Percentiles rank a stretch among this genome's conserved stretches.
Evolutionary conservation across 2,888 invertebrate species (phyloP).

Genomic region (Phrixothrix hirtus): DNA sequence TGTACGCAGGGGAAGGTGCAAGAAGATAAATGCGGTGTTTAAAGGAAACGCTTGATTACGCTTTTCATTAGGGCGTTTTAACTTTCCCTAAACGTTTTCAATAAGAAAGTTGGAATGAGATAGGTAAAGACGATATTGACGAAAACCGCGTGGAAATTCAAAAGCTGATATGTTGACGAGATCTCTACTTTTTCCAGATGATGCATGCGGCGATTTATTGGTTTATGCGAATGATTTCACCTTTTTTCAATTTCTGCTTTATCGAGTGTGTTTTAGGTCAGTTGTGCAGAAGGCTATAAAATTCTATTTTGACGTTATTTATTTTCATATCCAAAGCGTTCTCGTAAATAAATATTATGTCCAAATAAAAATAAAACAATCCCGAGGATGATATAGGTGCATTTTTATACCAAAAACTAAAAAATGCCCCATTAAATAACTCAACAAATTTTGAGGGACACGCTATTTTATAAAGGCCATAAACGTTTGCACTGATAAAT

Average conservation of each 20-base stretch:
- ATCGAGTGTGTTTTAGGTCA: constrained; percentile 39
- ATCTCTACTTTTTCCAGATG: constrained; percentile 39
- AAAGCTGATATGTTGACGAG: no score
- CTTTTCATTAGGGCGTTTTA: no score
- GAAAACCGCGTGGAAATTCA: not conserved
- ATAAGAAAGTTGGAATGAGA: no score
- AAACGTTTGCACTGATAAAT: not conserved
- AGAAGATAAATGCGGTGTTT: no score
- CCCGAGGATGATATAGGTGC: constrained; percentile 17
- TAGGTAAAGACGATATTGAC: not conserved
- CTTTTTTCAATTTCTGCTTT: constrained; percentile 41
- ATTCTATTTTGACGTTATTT: constrained; percentile 31
- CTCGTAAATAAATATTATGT: constrained; percentile 23
- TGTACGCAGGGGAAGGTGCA: not conserved
- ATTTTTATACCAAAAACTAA: constrained; percentile 15
- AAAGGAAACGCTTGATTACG: no score
- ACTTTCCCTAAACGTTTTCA: no score
- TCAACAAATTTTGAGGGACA: constrained; percentile 1
- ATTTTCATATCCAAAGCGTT: constrained; percentile 22
- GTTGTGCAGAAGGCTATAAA: constrained; percentile 41
- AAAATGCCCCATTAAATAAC: constrained; percentile 17
- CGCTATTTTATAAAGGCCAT: not conserved
- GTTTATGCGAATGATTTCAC: constrained; percentile 41
- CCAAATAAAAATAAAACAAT: constrained; percentile 24
- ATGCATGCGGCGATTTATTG: constrained; percentile 43